Evolutionary conservation across 2,888 invertebrate species (phyloP).

Genomic region (Xylophagus ater): DNA sequence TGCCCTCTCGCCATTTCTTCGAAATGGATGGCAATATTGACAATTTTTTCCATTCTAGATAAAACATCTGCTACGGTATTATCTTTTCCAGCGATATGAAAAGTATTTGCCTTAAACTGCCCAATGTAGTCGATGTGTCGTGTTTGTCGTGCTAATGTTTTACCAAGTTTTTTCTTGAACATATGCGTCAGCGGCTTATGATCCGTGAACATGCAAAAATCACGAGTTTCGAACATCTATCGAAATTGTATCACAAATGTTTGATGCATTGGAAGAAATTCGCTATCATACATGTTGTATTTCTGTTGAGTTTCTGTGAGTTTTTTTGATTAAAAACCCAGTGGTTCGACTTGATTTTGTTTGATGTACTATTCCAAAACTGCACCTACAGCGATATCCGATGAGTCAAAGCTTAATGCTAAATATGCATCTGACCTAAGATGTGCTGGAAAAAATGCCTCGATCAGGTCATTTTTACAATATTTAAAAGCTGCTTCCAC

Average conservation of each 20-base stretch:
- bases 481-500: slow-evolving; percentile 1
- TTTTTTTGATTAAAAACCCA: slow-evolving; percentile 29
- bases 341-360: too few relatives aligned
- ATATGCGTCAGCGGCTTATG: slow-evolving; percentile 19
- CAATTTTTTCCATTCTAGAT: slow-evolving; percentile 1
- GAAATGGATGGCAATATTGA: slow-evolving; percentile 1
- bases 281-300: slow-evolving; percentile 29
- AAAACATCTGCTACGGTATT: slow-evolving; percentile 6
- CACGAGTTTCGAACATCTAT: slow-evolving; percentile 14
- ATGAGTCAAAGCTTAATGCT: too few relatives aligned
- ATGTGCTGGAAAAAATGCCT: too few relatives aligned
- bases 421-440: too few relatives aligned
- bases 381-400: too few relatives aligned
- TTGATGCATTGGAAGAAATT: slow-evolving; percentile 30
- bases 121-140: slow-evolving; percentile 19
- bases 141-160: slow-evolving; percentile 27
- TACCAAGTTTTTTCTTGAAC: slow-evolving; percentile 21
- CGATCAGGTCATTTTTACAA: slow-evolving; percentile 2
- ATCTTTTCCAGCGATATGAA: slow-evolving; percentile 5
- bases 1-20: slow-evolving; percentile 10
- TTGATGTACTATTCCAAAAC: too few relatives aligned
- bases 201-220: slow-evolving; percentile 10
- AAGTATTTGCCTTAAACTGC: slow-evolving; percentile 7
- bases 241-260: slow-evolving; percentile 23
- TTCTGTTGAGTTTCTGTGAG: slow-evolving; percentile 25